Base-by-base conservation (phyloP, 2,797 vertebrate genomes). In the Acipenser ruthenus region DNA sequence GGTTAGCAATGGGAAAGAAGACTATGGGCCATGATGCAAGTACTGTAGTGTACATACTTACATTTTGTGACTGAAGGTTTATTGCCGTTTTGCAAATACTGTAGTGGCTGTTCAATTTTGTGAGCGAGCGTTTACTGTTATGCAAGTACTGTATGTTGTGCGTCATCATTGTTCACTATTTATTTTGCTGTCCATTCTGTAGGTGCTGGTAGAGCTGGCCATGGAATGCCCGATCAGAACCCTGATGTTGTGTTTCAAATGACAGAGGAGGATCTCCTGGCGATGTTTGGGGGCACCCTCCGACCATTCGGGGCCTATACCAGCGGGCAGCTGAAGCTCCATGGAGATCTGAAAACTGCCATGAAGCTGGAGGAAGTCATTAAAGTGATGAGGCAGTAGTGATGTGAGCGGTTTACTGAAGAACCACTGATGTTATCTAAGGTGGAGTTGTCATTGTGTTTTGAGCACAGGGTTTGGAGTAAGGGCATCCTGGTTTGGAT, bases 361-460 rank as follows among this genome's bases (percentile, higher is more conserved):
- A 88, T 95, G 88, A 93, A 87, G 78, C 75, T 96, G 73, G 90
- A 94, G 67, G 84, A 91, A 67, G 80, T 96, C 12, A 73, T 94
- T 71, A 90, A 82, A 66, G 84, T 86, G 0, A 77, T 93, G 48
- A 90, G 80, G 65, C 82, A 80, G 67, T 70, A 47, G 50, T 68
- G 70, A 37, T 37, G 23, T 37, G 23, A 37, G 23, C 23, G 0
- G 23, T 37, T 37, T 37, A 37, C 23, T 37, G 23, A 37, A 37
- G 23, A 37, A 37, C 15, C 15, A 37, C 23, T 37, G 23, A 37
- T 37, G 23, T 37, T 4, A 37, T 37, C 23, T 37, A 4, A 37
- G 23, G 23, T 37, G 23, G 4, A 37, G 23, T 37, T 37, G 23
- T 37, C 23, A 37, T 4, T 1, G 1, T 37, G 23, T 37, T 37